These are phyloP conservation scores for Lycophotia porphyrea DNA, from an alignment of 2,888 invertebrate species.

Conservation along the genomic window DNA sequence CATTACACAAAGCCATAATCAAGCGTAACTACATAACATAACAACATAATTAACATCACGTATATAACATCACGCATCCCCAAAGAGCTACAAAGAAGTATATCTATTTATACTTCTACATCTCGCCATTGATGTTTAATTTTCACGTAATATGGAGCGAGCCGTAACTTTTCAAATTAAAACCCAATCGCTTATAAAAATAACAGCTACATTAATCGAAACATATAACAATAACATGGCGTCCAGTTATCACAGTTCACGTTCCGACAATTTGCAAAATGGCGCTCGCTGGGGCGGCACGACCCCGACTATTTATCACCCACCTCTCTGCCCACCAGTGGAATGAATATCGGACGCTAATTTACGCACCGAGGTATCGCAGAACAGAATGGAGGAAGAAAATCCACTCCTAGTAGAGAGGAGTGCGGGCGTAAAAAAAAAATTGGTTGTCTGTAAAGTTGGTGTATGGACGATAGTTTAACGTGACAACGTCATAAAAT, in stretches of 20 bases:
- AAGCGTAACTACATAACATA: neutral
- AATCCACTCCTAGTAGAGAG: neutral
- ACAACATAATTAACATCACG: neutral
- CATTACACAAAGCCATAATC: neutral
- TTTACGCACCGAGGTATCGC: constrained; percentile 54
- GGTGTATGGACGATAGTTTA: no score
- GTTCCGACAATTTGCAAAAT: constrained; percentile 72
- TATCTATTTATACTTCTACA: no score
- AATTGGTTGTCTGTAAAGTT: no score
- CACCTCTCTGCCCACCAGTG: constrained; percentile 51
- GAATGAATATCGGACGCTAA: constrained; percentile 64
- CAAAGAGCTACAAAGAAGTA: neutral
- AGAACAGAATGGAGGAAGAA: constrained; percentile 17
- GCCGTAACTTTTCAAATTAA: constrained; percentile 9
- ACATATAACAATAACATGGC: constrained; percentile 52
- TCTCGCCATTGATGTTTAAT: neutral
- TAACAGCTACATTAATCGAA: constrained; percentile 35
- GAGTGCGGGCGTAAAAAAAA: no score
- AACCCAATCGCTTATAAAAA: neutral
- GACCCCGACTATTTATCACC: constrained; percentile 68
- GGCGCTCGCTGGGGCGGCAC: constrained; percentile 59
- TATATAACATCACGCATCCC: neutral
- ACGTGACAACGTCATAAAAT: no score
- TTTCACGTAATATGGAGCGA: neutral
- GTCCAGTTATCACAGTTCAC: constrained; percentile 57